Conservation (phyloP, 2,113 vertebrate genomes). For the Heloderma charlesbogerti region DNA sequence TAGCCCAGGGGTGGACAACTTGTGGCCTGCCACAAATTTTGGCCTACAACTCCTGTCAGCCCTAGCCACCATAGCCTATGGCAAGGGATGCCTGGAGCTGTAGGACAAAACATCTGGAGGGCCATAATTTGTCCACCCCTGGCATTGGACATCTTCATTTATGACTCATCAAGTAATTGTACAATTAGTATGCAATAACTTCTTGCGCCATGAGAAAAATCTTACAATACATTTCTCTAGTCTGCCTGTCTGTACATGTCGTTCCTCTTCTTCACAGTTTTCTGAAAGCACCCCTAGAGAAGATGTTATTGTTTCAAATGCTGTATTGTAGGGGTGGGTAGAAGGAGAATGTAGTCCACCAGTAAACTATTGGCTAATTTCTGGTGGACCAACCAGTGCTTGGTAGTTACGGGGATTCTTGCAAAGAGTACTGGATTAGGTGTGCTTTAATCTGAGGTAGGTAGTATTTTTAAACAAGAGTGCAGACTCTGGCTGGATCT, state of each 20-base stretch:
- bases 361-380: not conserved
- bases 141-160: not conserved
- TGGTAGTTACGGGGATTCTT: not conserved
- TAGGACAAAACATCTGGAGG: too few species aligned
- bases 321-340: not conserved
- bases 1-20: too few species aligned
- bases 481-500: too few species aligned
- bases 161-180: not conserved
- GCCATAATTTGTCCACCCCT: too few species aligned
- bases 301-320: not conserved
- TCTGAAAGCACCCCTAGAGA: not conserved
- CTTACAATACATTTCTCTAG: not conserved
- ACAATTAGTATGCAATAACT: not conserved
- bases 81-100: too few species aligned
- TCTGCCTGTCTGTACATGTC: not conserved
- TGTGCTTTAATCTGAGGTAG: not conserved
- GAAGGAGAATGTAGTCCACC: not conserved
- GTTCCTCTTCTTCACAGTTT: not conserved
- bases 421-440: not conserved
- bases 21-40: too few species aligned
- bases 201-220: not conserved
- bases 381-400: not conserved
- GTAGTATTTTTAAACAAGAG: too few species aligned
- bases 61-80: too few species aligned
- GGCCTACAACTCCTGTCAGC: too few species aligned